A percentile compares a stretch with the other conserved stretches of the same genome.
Conservation (phyloP, 2,797 vertebrate genomes). For the Cephalopachus bancanus region DNA sequence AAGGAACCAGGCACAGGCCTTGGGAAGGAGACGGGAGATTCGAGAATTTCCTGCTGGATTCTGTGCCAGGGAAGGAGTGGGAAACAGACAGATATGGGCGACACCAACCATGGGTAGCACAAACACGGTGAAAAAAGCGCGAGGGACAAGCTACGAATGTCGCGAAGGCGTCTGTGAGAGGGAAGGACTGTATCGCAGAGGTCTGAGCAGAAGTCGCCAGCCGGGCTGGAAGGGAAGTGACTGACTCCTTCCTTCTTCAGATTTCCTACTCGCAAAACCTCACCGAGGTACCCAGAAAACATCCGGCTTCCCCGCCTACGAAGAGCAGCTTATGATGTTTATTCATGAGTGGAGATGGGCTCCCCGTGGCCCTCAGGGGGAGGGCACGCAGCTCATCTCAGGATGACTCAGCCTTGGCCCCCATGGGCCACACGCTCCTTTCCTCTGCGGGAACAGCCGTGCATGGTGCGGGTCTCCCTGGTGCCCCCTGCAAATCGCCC, state of each 20-base stretch:
- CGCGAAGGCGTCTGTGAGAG: background rate
- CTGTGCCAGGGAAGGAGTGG: background rate
- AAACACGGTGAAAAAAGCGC: background rate
- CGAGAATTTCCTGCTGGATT: background rate
- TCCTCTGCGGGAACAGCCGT: background rate
- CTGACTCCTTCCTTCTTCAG: background rate
- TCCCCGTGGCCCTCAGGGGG: background rate
- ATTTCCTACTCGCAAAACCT: background rate
- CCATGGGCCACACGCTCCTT: background rate
- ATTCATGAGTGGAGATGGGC: background rate
- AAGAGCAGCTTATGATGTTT: background rate
- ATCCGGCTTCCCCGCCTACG: background rate
- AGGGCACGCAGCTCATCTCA: background rate
- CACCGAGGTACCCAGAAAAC: background rate
- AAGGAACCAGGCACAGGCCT: background rate
- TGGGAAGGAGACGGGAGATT: background rate
- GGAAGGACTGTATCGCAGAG: background rate
- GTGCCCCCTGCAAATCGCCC: constrained; percentile 9
- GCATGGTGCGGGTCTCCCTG: background rate
- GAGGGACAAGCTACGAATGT: background rate
- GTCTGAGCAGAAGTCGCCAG: background rate
- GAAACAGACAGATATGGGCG: background rate
- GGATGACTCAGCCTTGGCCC: background rate
- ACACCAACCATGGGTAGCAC: background rate
- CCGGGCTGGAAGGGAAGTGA: background rate